A percentile compares a stretch with the other conserved stretches of the same genome.
Evolutionary conservation across 1,140 invertebrate species (phyloP).

Genomic region (Papilio polyxenes): DNA sequence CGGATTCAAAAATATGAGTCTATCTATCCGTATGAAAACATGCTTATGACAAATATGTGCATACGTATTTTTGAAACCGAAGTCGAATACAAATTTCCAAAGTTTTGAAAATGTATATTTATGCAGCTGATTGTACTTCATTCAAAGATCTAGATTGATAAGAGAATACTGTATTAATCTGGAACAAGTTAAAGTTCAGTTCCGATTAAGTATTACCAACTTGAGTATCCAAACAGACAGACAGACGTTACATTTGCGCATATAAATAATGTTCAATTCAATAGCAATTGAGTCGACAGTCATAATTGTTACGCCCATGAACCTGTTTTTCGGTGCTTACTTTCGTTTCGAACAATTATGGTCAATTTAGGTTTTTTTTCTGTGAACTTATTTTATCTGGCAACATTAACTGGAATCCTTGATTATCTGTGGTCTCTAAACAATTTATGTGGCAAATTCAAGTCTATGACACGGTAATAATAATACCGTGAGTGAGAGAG

Average conservation of each 20-base stretch:
- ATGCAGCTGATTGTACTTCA: too few species aligned
- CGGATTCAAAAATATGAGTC: too few species aligned
- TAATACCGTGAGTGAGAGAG: too few species aligned
- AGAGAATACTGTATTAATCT: slow-evolving; percentile 16
- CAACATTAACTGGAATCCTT: background rate
- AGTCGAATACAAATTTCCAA: too few species aligned
- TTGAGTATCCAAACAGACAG: background rate
- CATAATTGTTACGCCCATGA: slow-evolving; percentile 31
- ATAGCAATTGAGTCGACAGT: background rate
- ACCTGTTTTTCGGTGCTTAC: slow-evolving; percentile 12
- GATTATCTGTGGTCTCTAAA: background rate
- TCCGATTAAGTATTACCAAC: background rate
- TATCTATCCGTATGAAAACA: too few species aligned
- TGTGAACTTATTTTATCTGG: slow-evolving; percentile 4
- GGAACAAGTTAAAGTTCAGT: background rate
- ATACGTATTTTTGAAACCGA: too few species aligned
- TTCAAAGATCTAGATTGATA: too few species aligned
- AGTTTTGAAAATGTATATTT: too few species aligned
- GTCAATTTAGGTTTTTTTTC: slow-evolving; percentile 27
- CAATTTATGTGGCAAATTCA: background rate
- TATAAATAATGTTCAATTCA: slow-evolving; percentile 32
- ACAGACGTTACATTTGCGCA: background rate
- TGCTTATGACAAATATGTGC: too few species aligned
- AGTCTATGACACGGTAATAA: too few species aligned
- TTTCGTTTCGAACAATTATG: slow-evolving; percentile 30